Evolutionary conservation across 2,797 vertebrate species (phyloP).

Genomic region (Pseudochirops cupreus): DNA sequence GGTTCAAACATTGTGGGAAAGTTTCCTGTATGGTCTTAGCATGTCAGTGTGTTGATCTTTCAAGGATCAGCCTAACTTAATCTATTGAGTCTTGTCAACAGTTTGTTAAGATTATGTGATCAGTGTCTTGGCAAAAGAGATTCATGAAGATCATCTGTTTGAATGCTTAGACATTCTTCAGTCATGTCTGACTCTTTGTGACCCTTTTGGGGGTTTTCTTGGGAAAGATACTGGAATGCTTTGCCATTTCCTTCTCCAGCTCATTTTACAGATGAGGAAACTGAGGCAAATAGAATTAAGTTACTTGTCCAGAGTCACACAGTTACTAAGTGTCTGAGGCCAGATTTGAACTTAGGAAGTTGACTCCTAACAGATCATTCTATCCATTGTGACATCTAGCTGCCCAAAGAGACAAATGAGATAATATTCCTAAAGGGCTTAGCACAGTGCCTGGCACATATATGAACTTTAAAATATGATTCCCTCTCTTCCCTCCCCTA

Average conservation of each 20-base stretch:
- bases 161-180: background rate
- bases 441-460: background rate
- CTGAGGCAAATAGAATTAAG: background rate
- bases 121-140: background rate
- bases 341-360: background rate
- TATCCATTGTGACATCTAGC: background rate
- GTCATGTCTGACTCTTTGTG: background rate
- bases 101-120: background rate
- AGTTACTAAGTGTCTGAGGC: background rate
- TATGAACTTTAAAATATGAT: background rate
- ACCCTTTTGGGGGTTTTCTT: background rate
- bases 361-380: background rate
- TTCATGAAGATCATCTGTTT: background rate
- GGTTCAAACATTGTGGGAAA: background rate
- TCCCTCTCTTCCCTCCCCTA: background rate
- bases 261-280: background rate
- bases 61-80: background rate
- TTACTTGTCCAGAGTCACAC: background rate
- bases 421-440: background rate
- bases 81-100: background rate
- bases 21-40: background rate
- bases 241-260: background rate
- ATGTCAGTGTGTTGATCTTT: background rate
- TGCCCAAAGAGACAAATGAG: background rate
- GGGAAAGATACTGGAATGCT: background rate